Evolutionary conservation across 2,888 invertebrate genomes (phyloP).

Genomic region (Sphaerophoria taeniata): DNA sequence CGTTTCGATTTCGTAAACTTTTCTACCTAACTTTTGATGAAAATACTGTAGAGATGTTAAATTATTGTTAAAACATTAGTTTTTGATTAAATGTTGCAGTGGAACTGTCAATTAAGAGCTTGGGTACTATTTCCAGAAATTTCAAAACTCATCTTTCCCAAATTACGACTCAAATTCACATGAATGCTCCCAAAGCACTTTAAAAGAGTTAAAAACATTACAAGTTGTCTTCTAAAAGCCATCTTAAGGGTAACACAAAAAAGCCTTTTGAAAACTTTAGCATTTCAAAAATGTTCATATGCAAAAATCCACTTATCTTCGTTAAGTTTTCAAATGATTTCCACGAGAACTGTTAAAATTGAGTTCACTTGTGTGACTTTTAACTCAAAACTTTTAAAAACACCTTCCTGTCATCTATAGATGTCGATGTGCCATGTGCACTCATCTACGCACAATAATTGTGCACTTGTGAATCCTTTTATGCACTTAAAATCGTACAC

Average conservation of each 20-base stretch:
- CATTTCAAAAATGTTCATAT: neutral
- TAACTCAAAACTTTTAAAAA: slow-evolving; percentile 27
- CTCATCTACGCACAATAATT: neutral
- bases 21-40: too few species aligned
- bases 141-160: too few species aligned
- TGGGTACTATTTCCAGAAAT: too few species aligned
- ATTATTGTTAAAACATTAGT: neutral
- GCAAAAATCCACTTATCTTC: slow-evolving; percentile 5
- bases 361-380: slow-evolving; percentile 39
- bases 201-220: too few species aligned
- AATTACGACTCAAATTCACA: too few species aligned
- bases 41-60: too few species aligned
- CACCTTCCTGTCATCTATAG: neutral
- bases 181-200: too few species aligned
- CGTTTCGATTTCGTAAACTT: too few species aligned
- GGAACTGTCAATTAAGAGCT: slow-evolving; percentile 26
- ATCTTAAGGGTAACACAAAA: neutral
- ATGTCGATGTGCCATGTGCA: neutral
- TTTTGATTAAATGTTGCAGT: slow-evolving; percentile 68
- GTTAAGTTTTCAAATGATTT: slow-evolving; percentile 28
- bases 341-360: slow-evolving; percentile 19
- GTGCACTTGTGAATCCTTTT: slow-evolving; percentile 18
- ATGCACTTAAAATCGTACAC: neutral
- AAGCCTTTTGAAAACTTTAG: slow-evolving; percentile 4
- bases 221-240: neutral